Evolutionary conservation across 2,888 invertebrate species (phyloP).

Genomic region (Alentia gelatinosa): DNA sequence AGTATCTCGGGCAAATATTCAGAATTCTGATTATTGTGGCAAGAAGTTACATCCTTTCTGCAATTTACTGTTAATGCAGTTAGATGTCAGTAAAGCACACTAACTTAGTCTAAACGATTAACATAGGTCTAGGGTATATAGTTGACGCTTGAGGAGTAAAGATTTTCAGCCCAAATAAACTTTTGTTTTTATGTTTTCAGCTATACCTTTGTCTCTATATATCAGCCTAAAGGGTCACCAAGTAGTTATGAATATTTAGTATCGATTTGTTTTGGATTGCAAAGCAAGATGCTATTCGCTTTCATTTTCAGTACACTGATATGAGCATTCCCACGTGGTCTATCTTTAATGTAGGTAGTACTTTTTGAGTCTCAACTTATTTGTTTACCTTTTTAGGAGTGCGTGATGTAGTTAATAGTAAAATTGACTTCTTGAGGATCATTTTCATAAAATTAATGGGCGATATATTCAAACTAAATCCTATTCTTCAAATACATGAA

Average conservation of each 20-base stretch:
- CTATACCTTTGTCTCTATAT: not conserved
- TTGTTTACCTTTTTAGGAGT: not conserved
- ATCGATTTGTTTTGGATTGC: not conserved
- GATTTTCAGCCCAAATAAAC: not conserved
- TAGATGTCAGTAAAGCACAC: not conserved
- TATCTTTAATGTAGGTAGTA: not conserved
- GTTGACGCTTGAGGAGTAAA: too few species aligned
- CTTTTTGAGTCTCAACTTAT: not conserved
- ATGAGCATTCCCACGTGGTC: too few species aligned
- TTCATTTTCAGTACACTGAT: too few species aligned
- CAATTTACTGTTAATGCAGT: not conserved
- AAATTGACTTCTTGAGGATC: not conserved
- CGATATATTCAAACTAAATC: too few species aligned
- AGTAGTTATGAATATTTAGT: not conserved
- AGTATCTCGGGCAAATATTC: not conserved
- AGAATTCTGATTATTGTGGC: too few species aligned
- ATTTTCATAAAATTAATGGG: too few species aligned
- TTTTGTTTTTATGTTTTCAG: not conserved
- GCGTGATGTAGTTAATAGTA: not conserved
- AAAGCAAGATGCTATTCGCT: too few species aligned
- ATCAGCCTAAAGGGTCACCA: not conserved
- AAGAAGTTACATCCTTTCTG: not conserved
- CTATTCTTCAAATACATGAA: too few species aligned
- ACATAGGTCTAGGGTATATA: not conserved
- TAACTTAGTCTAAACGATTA: not conserved